Base-by-base conservation (phyloP, 1,140 invertebrate genomes). In the Elysia chlorotica region DNA sequence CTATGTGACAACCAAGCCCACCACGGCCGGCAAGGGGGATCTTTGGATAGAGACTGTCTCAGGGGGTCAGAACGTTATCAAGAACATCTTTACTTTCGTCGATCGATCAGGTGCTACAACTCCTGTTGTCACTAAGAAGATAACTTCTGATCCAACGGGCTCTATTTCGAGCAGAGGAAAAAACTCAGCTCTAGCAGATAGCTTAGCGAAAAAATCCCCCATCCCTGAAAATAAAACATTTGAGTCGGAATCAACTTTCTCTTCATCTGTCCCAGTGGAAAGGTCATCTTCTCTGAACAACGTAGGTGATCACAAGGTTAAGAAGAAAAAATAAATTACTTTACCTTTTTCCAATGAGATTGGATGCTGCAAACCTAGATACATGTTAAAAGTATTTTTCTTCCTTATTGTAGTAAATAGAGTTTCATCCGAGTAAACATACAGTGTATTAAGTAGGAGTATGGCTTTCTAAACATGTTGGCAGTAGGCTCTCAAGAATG, bases 1-100 rank as follows among this genome's bases (percentile, higher is more conserved):
- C 28, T 78, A 80, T 59, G 82, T 82, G 65, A 82, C 78, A 21
- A 85, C 83, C 30, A 82, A 78, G 74, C 77, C 77, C 30, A 82
- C 76, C 65, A 75, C 81, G 33, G 71, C 81, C 2, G 78, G 82
- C 23, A 80, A 75, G 41, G 85, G 85, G 3, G 76, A 84, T 70
- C 74, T 87, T 10, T 76, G 80, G 48, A 77, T 86, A 37, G 83
- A 83, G 62, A 87, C 85, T 31, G 76, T 80, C 56, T 85, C 82
- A 10, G 85, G 85, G 2, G 85, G 85, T 21, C 81, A 81, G 37
- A 81, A 78, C 66, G 77, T 79, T 33, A 63, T 84, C 6, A 80
- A 81, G 57, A 78, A 81, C 56, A 76, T 78, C 28, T 83, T 81
- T 72, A 78, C 77, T 4, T 82, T 81, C 57, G 78, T 81, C 54